These are phyloP conservation scores for Zophobas morio DNA, from an alignment of 1,140 invertebrate genomes.

Conservation along the genomic window DNA sequence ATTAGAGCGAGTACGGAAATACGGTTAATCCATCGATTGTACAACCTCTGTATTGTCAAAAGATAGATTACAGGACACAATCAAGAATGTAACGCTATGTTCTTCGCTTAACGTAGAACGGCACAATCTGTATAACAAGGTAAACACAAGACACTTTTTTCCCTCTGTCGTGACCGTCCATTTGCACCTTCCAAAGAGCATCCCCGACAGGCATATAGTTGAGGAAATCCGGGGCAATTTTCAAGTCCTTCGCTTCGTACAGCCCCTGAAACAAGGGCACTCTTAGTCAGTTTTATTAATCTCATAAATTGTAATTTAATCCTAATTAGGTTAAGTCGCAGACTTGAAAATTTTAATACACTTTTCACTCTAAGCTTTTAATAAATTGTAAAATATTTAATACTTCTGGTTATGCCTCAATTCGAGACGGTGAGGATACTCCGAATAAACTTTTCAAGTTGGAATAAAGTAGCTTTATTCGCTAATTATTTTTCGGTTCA, in stretches of 20 bases:
- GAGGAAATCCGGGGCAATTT: constrained; percentile 52
- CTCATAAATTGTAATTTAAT: constrained; percentile 13
- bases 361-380: constrained; percentile 42
- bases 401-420: constrained; percentile 30
- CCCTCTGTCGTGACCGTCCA: constrained; percentile 49
- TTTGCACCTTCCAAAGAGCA: constrained; percentile 56
- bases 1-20: constrained; percentile 21
- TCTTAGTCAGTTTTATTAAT: constrained; percentile 5
- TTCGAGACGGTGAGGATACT: constrained; percentile 36
- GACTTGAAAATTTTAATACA: constrained; percentile 14
- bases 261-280: constrained; percentile 53
- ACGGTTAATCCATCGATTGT: constrained; percentile 3
- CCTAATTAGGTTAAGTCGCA: constrained; percentile 19
- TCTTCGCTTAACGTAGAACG: constrained; percentile 31
- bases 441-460: constrained; percentile 47
- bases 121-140: constrained; percentile 52
- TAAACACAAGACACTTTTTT: constrained; percentile 53
- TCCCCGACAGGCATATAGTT: constrained; percentile 53
- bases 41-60: constrained; percentile 11
- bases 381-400: constrained; percentile 48
- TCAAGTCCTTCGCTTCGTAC: constrained; percentile 49
- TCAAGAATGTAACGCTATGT: constrained; percentile 1
- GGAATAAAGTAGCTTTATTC: constrained; percentile 47
- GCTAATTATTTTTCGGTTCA: constrained; percentile 48
- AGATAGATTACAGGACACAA: neutral